Percentiles rank a stretch among this genome's conserved stretches.
These are phyloP conservation scores for Meandrusa payeni DNA, from an alignment of 2,888 invertebrate species.

Conservation along the genomic window DNA sequence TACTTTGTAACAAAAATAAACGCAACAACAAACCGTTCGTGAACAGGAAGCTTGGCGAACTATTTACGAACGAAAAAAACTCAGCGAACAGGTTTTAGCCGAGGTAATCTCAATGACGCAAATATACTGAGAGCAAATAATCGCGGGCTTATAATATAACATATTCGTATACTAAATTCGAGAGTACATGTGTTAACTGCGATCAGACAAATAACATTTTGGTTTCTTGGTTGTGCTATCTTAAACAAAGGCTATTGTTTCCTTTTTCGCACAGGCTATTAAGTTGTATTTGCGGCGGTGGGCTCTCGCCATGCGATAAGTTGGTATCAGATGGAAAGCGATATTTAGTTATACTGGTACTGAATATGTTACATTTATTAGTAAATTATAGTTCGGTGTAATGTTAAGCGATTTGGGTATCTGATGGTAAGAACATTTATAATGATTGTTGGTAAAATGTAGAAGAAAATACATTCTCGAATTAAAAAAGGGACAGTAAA, in stretches of 20 bases:
- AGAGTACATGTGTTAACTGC: conserved; percentile 49
- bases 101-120: conserved; percentile 61
- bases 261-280: conserved; percentile 61
- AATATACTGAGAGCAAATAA: conserved; percentile 43
- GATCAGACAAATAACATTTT: conserved; percentile 57
- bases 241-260: conserved; percentile 74
- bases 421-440: too few species aligned
- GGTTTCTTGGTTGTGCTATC: conserved; percentile 43
- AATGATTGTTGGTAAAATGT: too few species aligned
- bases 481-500: too few species aligned
- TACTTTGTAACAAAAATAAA: conserved; percentile 37
- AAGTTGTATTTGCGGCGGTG: conserved; percentile 43
- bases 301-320: conserved; percentile 37
- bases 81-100: conserved; percentile 62
- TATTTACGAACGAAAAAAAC: conserved; percentile 68
- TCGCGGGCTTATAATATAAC: conserved; percentile 38
- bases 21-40: conserved; percentile 46
- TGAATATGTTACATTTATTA: too few species aligned
- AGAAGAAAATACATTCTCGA: too few species aligned
- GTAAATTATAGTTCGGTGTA: too few species aligned
- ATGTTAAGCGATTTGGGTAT: too few species aligned
- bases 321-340: conserved; percentile 3
- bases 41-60: conserved; percentile 53
- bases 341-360: neutral
- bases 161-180: conserved; percentile 26